Evolutionary conservation across 2,888 invertebrate genomes (phyloP), one percentile per base, ranked within the genome.

Genomic region (Oxyteleia sp.): DNA sequence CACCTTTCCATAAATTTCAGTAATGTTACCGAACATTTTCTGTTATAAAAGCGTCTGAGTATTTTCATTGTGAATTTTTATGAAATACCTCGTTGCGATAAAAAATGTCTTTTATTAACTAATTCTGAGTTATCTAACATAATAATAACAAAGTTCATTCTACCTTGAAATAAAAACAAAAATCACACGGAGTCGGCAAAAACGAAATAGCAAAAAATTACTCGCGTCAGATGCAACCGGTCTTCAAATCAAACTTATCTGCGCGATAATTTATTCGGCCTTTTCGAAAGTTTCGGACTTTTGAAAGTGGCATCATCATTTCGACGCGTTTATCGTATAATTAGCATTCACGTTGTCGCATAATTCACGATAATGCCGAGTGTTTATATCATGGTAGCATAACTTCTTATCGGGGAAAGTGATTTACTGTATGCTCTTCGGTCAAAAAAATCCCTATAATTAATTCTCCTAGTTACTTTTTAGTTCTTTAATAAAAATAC

Each of bases 281-380:
- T 63, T 78, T 82, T 82, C 72, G 82, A 71, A 76, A 82, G 82
- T 78, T 64, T 53, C 51, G 64, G 35, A 53, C 64, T 71, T 51
- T 63, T 71, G 75, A 82, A 76, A 82, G 76, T 82, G 76, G 61
- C 63, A 49, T 79, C 79, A 71, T 79, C 71, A 57, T 61, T 64
- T 79, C 71, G 51, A 82, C 57, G 76, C 68, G 71, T 71, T 82
- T 82, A 82, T 76, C 82, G 71, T 72, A 55, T 71, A 72, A 69
- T 82, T 82, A 72, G 71, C 71, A 76, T 76, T 76, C 71, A 76
- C 57, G 41, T 57, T 55, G 63, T 51, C 71, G 63, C 76, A 57
- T 82, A 71, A 53, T 72, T 82, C 64, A 71, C 49, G 63, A 71
- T 71, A 79, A 69, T 69, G 55, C 41, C 49, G 61, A 43, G 63